phyloP scores from a whole-genome alignment of 2,113 vertebrate genomes.

The Chunga burmeisteri region DNA sequence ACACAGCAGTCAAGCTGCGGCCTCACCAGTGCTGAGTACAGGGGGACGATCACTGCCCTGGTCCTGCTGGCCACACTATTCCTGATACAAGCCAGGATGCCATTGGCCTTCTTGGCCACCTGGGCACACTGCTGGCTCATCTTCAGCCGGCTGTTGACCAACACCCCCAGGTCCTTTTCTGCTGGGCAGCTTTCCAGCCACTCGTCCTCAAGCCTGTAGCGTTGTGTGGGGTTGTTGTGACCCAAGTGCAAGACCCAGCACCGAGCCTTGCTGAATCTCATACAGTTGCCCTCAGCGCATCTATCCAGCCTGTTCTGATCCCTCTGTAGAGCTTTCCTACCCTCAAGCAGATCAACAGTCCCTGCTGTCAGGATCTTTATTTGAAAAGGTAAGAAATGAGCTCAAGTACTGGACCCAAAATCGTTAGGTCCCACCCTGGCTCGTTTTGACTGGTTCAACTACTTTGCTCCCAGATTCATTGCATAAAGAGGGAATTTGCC shows the following conservation, averaged over 20 bases:
- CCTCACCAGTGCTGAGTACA: background rate
- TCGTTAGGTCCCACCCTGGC: background rate
- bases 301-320: rapidly evolving
- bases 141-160: no score
- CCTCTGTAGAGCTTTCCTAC: background rate
- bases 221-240: background rate
- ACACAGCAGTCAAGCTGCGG: no score
- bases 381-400: background rate
- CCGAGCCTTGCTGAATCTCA: background rate
- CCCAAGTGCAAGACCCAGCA: background rate
- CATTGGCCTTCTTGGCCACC: background rate
- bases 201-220: background rate
- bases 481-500: background rate
- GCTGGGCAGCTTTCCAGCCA: rapidly evolving
- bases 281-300: rapidly evolving
- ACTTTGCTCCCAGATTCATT: background rate
- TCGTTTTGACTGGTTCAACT: background rate
- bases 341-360: background rate
- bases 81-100: background rate
- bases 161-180: background rate
- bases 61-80: background rate
- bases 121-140: no score
- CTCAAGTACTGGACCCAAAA: background rate
- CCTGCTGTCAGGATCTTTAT: background rate
- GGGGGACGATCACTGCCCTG: rapidly evolving